Evolutionary conservation across 2,888 invertebrate species (phyloP), one percentile per base, ranked within the genome.

Genomic region (Watsonalla binaria): DNA sequence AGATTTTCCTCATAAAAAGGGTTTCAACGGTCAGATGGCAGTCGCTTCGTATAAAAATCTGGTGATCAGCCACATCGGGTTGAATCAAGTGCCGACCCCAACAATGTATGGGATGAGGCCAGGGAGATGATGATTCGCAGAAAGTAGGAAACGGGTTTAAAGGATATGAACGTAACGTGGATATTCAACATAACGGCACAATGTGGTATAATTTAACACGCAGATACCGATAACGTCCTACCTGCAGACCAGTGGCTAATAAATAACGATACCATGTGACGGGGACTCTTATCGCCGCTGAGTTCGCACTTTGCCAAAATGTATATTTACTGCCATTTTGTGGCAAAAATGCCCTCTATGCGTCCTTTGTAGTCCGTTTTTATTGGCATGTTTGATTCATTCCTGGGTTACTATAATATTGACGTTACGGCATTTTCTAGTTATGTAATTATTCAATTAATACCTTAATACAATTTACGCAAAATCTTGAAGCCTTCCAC

Each of bases 261-360:
- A 65, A 74, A 73, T 74, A 66, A 70, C 61, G 57, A 62, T 70
- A 70, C 63, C 72, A 62, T 66, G 62, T 65, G 63, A 63, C 65
- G 60, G 69, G 72, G 66, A 65, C 66, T 70, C 75, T 80, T 84
- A 85, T 86, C 84, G 72, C 68, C 54, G 51, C 60, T 62, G 63
- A 67, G 63, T 69, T 73, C 69, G 63, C 76, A 74, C 75, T 75
- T 74, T 70, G 72, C 62, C 69, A 65, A 70, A 78, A 78, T 77
- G 72, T 74, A 69, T 78, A 79, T 78, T 78, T 76, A 75, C 76
- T 66, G 68, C 65, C 65, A 67, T 70, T 66, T 65, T 75, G 70
- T 70, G 68, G 60, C 49, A 49, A 49, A 49, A 49, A 49, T 49
- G 15, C 49, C 49, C 37, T 37, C 37, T 49, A 49, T 49, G 37